These are phyloP conservation scores for Deroplatys truncata DNA, from an alignment of 2,888 invertebrate species.

Conservation along the genomic window DNA sequence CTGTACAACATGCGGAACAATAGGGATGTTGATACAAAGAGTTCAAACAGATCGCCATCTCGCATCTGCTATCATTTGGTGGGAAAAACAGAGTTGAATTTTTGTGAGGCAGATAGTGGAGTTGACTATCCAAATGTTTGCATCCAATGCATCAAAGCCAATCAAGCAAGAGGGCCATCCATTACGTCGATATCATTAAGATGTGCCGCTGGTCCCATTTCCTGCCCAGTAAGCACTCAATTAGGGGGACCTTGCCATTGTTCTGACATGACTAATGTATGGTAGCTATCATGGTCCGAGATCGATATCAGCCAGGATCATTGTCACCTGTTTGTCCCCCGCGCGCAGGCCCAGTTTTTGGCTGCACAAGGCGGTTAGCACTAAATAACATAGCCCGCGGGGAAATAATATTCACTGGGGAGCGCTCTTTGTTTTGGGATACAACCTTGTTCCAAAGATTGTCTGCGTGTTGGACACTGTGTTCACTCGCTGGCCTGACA, in stretches of 20 bases:
- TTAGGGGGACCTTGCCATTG: background rate
- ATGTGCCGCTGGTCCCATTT: background rate
- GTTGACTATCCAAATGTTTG: background rate
- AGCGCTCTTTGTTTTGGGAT: background rate
- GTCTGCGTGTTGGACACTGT: background rate
- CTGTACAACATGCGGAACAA: too few species aligned
- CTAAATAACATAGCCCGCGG: background rate
- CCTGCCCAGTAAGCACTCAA: background rate
- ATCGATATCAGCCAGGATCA: background rate
- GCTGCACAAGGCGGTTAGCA: background rate
- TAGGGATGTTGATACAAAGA: too few species aligned
- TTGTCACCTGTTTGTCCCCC: background rate
- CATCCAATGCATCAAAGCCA: background rate
- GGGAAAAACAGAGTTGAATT: too few species aligned
- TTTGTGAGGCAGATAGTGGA: background rate
- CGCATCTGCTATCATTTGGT: too few species aligned
- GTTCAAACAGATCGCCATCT: too few species aligned
- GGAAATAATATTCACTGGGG: background rate
- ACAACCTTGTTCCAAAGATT: background rate
- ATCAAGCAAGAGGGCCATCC: background rate
- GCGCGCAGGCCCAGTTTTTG: background rate
- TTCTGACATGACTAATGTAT: background rate
- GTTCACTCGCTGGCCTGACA: background rate
- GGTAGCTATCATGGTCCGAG: background rate
- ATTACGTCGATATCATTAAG: background rate